Base-by-base conservation (phyloP, 2,113 vertebrate genomes). In the Girardinichthys multiradiatus region DNA sequence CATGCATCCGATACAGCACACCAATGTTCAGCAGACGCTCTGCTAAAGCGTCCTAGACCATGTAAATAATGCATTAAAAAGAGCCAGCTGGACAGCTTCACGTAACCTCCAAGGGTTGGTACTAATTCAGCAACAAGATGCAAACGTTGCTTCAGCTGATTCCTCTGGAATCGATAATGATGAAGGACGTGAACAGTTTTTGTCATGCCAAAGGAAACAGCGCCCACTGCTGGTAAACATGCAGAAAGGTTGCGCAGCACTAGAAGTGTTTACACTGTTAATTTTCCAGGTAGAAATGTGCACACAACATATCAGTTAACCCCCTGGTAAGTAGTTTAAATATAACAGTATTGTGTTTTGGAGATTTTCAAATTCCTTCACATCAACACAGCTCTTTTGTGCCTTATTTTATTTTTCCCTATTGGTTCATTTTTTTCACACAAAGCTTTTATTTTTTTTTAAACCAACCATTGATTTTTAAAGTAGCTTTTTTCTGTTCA, bases 141-240 rank as follows among this genome's bases (percentile, higher is more conserved):
- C 65, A 82, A 85, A 82, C 68, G 62, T 77, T 77, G 63, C 71
- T 70, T 74, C 71, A 79, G 74, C 59, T 15, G 45, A 60, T 59
- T 79, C 57, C 65, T 70, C 74, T 64, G 15, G 68, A 84, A 76
- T 77, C 68, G 81, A 57, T 78, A 62, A 71, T 57, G 60, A 79
- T 77, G 67, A 70, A 85, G 77, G 37, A 68, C 42, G 28, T 70
- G 72, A 72, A 62, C 21, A 17, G 48, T 54, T 67, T 29, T 68
- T 65, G 64, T 31, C 17, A 51, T 51, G 74, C 42, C 31, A 64
- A 79, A 90, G 82, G 77, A 57, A 86, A 88, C 66, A 89, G 90
- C 85, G 45, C 87, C 87, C 82, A 87, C 92, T 93, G 85, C 89
- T 92, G 92, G 90, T 54, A 19, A 64, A 74, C 15, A 58, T 17